Evolutionary conservation across 2,888 invertebrate species (phyloP).

Genomic region (Caenorhabditis imperialis): DNA sequence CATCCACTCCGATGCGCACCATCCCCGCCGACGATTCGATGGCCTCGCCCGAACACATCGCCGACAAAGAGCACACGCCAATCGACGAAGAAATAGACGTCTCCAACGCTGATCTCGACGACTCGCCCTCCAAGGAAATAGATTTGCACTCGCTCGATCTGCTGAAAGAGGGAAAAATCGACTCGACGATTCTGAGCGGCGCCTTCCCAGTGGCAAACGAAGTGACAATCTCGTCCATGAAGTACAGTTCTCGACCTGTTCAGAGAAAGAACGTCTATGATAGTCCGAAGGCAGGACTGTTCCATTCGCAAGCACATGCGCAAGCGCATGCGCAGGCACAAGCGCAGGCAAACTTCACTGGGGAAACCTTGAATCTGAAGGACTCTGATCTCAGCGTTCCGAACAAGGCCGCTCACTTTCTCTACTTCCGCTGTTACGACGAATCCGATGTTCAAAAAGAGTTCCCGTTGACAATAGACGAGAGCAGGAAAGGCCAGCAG

Average conservation of each 20-base stretch:
- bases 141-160: too few relatives aligned
- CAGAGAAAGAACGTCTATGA: neutral
- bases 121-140: neutral
- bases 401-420: constrained; percentile 52
- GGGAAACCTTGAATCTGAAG: constrained; percentile 37
- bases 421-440: constrained; percentile 48
- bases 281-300: too few relatives aligned
- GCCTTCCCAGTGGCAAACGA: constrained; percentile 26
- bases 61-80: neutral
- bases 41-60: neutral
- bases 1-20: neutral
- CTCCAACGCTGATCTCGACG: constrained; percentile 4
- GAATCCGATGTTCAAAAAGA: constrained; percentile 50
- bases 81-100: constrained; percentile 15
- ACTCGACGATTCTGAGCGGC: constrained; percentile 5
- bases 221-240: constrained; percentile 17
- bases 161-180: constrained; percentile 18
- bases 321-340: neutral
- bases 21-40: neutral
- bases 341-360: constrained; percentile 13
- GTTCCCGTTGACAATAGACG: constrained; percentile 48
- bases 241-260: constrained; percentile 19
- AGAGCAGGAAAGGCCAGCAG: constrained; percentile 24
- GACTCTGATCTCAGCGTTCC: constrained; percentile 41
- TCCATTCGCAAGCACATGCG: neutral